phyloP scores from a whole-genome alignment of 64 coral and sea anemone genomes.

The Dendronephthya gigantea region DNA sequence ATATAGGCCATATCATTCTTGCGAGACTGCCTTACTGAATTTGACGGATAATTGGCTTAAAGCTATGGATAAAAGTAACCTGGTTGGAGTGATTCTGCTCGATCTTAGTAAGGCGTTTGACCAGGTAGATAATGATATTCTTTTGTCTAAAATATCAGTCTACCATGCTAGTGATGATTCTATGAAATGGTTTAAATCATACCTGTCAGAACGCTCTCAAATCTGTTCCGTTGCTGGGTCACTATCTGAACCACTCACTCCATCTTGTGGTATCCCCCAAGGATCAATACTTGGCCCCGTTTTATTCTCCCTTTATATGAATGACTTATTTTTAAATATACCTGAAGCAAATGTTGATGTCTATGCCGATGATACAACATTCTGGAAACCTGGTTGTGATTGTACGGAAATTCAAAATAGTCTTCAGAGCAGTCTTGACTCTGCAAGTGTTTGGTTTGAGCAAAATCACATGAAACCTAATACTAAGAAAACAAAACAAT shows the following conservation, averaged over 20 bases:
- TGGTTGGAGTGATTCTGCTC: not conserved
- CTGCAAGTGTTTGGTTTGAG: not conserved
- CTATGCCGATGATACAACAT: too few species aligned
- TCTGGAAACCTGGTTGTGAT: not conserved
- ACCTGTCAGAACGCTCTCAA: not conserved
- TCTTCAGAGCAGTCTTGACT: not conserved
- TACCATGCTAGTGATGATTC: not conserved
- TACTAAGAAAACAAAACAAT: too few species aligned
- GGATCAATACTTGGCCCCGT: not conserved
- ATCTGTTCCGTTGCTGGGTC: not conserved
- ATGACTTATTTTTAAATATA: not conserved
- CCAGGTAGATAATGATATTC: too few species aligned
- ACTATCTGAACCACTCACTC: not conserved
- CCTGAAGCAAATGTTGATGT: not conserved
- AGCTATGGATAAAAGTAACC: too few species aligned
- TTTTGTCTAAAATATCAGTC: not conserved
- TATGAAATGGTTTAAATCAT: not conserved
- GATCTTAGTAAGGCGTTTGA: slow-evolving; percentile 15
- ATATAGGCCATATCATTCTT: slow-evolving; percentile 25
- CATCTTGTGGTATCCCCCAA: not conserved
- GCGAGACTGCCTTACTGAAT: slow-evolving; percentile 31
- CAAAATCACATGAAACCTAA: too few species aligned
- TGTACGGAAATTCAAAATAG: not conserved
- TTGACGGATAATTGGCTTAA: not conserved
- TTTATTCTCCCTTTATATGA: not conserved